Conservation (phyloP, 2,113 vertebrate species). For the Leptobrachium leishanense region DNA sequence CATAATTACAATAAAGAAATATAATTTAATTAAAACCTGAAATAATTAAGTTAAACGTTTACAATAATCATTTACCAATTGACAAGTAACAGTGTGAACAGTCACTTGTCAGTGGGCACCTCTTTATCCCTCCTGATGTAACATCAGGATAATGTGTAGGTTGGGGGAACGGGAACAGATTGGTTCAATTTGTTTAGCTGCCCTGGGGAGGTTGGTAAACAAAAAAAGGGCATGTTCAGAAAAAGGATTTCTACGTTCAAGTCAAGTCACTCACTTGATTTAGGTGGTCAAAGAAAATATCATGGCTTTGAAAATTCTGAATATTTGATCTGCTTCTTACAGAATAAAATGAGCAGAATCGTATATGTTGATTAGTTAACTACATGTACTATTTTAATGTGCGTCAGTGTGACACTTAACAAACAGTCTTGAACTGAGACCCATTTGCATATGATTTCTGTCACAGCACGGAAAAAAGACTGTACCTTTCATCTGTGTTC, state of each 20-base stretch:
- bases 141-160: constrained; percentile 7
- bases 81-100: background rate
- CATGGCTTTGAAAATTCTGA: constrained; percentile 42
- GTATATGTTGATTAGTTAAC: constrained; percentile 63
- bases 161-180: constrained; percentile 31
- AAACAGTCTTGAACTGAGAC: constrained; percentile 68
- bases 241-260: constrained; percentile 22
- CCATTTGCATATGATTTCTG: constrained; percentile 71
- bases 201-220: constrained; percentile 44
- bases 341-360: constrained; percentile 67
- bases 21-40: too few species aligned
- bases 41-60: too few species aligned
- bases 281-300: constrained; percentile 47
- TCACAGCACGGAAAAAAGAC: constrained; percentile 61
- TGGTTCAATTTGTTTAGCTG: constrained; percentile 46
- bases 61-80: too few species aligned
- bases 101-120: constrained; percentile 4
- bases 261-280: constrained; percentile 43
- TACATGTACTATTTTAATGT: constrained; percentile 64
- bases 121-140: constrained; percentile 5
- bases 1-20: too few species aligned
- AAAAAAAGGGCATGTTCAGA: constrained; percentile 45
- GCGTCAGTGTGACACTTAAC: constrained; percentile 63
- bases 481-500: constrained; percentile 63
- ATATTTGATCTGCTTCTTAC: constrained; percentile 57